Evolutionary conservation across 2,797 vertebrate genomes (phyloP), one percentile per base, ranked within the genome.

Genomic region (Amphiprion clarkii): DNA sequence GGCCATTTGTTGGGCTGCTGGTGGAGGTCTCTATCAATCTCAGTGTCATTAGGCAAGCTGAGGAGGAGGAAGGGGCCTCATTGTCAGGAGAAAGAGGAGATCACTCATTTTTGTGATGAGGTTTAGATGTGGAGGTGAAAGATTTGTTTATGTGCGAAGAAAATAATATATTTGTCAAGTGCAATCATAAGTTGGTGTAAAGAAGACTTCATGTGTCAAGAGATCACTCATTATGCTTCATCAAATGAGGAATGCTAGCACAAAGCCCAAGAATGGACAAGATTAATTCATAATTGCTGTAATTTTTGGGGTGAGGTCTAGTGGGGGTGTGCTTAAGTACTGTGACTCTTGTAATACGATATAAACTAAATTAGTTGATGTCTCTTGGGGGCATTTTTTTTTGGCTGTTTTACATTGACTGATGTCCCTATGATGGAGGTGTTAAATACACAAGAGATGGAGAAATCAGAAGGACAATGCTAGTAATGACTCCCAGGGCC

Each of bases 1-100:
- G 89, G 78, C 87, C 87, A 93, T 95, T 95, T 92, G 92, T 94
- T 92, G 92, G 94, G 87, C 63, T 86, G 81, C 83, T 85, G 85
- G 75, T 86, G 76, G 73, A 88, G 79, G 81, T 58, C 83, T 92
- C 88, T 81, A 95, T 95, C 93, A 91, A 94, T 94, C 92, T 84
- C 78, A 72, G 87, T 71, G 77, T 88, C 90, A 93, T 95, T 95
- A 94, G 84, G 65, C 80, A 79, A 61, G 57, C 68, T 59, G 71
- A 69, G 67, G 71, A 84, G 80, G 80, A 83, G 78, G 80, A 76
- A 78, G 86, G 76, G 81, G 82, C 60, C 76, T 83, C 80, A 56
- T 49, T 88, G 88, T 92, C 84, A 87, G 82, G 82, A 80, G 76
- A 84, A 78, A 67, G 57, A 61, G 83, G 54, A 42, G 76, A 85